Evolutionary conservation across 2,888 invertebrate species (phyloP), one percentile per base, ranked within the genome.

Genomic region (Tipula helvola): DNA sequence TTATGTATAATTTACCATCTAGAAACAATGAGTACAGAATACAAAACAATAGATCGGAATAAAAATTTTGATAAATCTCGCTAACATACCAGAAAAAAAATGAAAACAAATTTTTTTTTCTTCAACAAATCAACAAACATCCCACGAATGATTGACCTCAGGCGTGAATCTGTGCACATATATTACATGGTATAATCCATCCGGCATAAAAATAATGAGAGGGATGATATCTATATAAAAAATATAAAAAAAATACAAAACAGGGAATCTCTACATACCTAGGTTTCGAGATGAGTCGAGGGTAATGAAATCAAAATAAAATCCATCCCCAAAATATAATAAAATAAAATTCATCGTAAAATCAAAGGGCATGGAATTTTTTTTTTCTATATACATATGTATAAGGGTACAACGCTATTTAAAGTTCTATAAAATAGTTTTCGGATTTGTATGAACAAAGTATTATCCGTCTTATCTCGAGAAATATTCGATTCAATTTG

Each of bases 141-240:
- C 85, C 85, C 85, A 85, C 85, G 42, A 42, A 18, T 18, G 85
- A 86, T 36, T 86, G 52, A 86, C 86, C 86, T 86, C 52, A 86
- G 86, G 86, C 86, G 86, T 86, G 86, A 86, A 86, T 86, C 86
- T 86, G 86, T 86, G 86, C 42, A 86, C 41, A 85, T 85, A 85
- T 71, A 71, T 71, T 71, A 71, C 71, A 28, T 71, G 71, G 1
- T 71, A 28, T 71, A 71, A 71, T 71, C 71, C 71, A 71, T 71
- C 71, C 71, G 71, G 71, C 10, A 10, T 0, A 57, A 28, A 71
- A 10, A 71, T 71, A 71, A 28, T 71, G 71, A 71, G 71, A 57
- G 71, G 71, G 71, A 71, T 71, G 52, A 28, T 71, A 71, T 28
- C 28, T 28, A 28, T 28, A 28, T 28, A 39, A 7, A 39, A 39